Percentiles rank a stretch among this genome's conserved stretches.
Conservation (phyloP, 2,888 invertebrate genomes). For the Druceiella hillmani region DNA sequence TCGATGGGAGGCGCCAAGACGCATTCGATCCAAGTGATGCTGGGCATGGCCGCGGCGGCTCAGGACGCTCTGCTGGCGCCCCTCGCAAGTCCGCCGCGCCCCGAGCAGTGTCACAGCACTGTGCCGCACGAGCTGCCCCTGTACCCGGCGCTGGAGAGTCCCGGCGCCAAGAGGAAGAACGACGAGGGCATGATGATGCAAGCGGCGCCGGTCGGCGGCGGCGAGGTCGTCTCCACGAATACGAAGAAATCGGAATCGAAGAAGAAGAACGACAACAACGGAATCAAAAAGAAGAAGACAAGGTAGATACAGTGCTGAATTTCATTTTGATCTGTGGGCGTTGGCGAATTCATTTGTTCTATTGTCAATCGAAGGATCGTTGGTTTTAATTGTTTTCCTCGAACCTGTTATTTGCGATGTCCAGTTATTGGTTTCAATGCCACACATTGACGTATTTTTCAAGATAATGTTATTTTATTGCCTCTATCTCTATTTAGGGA, state of each 20-base stretch:
- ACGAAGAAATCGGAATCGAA: constrained; percentile 68
- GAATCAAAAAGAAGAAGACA: constrained; percentile 89
- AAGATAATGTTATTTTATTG: too few species aligned
- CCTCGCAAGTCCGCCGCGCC: constrained; percentile 38
- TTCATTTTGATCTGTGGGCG: too few species aligned
- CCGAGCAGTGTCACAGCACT: constrained; percentile 35
- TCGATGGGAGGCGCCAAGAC: constrained; percentile 49
- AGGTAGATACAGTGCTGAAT: constrained; percentile 50
- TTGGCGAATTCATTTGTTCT: too few species aligned
- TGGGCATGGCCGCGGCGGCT: constrained; percentile 49
- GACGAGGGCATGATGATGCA: constrained; percentile 27
- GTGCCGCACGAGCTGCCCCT: constrained; percentile 45
- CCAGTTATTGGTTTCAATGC: too few species aligned
- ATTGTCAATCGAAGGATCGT: too few species aligned
- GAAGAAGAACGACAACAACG: constrained; percentile 79
- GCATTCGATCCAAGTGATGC: constrained; percentile 64
- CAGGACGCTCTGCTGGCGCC: constrained; percentile 31
- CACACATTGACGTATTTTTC: too few species aligned
- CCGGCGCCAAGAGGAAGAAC: constrained; percentile 27
- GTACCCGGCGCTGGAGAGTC: constrained; percentile 27
- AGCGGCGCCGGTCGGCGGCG: constrained; percentile 39
- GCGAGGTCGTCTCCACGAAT: constrained; percentile 37
- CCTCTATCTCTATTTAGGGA: too few species aligned
- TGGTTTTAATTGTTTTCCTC: too few species aligned
- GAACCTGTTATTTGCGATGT: too few species aligned